Evolutionary conservation across 2,113 vertebrate genomes (phyloP), one percentile per base, ranked within the genome.

Genomic region (Delphinapterus leucas): DNA sequence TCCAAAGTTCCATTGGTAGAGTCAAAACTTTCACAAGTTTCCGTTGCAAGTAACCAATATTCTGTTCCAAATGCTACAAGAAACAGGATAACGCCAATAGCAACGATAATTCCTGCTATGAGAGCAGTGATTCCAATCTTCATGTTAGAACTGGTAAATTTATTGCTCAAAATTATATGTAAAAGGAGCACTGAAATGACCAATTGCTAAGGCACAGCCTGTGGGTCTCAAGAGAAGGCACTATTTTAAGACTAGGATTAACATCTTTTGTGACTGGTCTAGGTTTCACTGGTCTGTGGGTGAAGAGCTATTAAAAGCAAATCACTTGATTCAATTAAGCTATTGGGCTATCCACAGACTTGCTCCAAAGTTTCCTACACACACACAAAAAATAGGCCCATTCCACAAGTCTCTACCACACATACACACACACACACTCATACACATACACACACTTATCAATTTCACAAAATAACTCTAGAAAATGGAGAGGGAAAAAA

Each of bases 1-100:
- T 47, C 87, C 95, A 93, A 88, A 1, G 97, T 98, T 91, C 36
- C 81, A 28, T 97, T 98, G 21, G 44, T 90, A n/a, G 0, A 36
- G 76, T 93, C 13, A 0, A 96, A 85, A 92, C 71, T 8, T 9
- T 98, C 98, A 4, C 99, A 99, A 92, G 98, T 97, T 80, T 99
- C 99, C 0, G 98, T 99, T 44, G 99, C 99, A 41, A 99, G 98
- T 1, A 99, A 98, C 99, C 99, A 99, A 96, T 99, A 99, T 95
- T 99, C 99, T 0, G 99, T 99, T 41, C 98, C 98, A 0, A 99
- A 99, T 25, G 99, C 99, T 17, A 99, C 0, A 31, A 99, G 98
- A 63, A 99, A 99, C 85, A 99, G 99, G 74, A 99, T 73, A 26
- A 99, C 97, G 12, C 99, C 99, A 0, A 98, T 23, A 31, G 97